Percentiles rank a stretch among this genome's conserved stretches.
These are phyloP conservation scores for Amiota minor DNA, from an alignment of 2,888 invertebrate species.

Conservation along the genomic window DNA sequence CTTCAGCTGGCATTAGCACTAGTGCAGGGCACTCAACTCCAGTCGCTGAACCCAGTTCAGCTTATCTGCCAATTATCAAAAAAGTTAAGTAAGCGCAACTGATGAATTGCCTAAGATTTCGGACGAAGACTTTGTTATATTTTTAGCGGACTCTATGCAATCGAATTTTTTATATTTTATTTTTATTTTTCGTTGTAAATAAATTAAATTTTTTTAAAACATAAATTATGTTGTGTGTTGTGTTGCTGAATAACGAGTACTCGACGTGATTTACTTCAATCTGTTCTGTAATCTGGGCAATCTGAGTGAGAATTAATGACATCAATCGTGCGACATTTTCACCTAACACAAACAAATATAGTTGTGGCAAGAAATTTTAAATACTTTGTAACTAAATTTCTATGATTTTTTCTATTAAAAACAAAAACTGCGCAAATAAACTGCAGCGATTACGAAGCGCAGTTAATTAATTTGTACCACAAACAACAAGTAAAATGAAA, in stretches of 20 bases:
- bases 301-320: not conserved
- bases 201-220: slow-evolving; percentile 18
- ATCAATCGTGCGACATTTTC: not conserved
- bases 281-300: not conserved
- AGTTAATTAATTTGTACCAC: not conserved
- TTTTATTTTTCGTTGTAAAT: slow-evolving; percentile 12
- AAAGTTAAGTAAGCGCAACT: slow-evolving; percentile 47
- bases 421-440: slow-evolving; percentile 1
- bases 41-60: slow-evolving; percentile 33
- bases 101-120: not conserved
- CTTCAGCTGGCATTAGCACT: not conserved
- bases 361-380: not conserved
- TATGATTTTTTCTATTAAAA: not conserved
- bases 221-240: not conserved
- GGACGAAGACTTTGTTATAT: not conserved
- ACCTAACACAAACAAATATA: not conserved
- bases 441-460: slow-evolving; percentile 10
- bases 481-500: slow-evolving; percentile 6
- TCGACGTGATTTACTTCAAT: slow-evolving; percentile 14
- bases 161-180: not conserved
- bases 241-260: slow-evolving; percentile 2
- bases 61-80: slow-evolving; percentile 36
- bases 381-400: not conserved
- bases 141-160: not conserved
- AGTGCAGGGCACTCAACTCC: not conserved